These are phyloP conservation scores for Hyperoodon ampullatus DNA, from an alignment of 2,113 vertebrate genomes.

Conservation along the genomic window DNA sequence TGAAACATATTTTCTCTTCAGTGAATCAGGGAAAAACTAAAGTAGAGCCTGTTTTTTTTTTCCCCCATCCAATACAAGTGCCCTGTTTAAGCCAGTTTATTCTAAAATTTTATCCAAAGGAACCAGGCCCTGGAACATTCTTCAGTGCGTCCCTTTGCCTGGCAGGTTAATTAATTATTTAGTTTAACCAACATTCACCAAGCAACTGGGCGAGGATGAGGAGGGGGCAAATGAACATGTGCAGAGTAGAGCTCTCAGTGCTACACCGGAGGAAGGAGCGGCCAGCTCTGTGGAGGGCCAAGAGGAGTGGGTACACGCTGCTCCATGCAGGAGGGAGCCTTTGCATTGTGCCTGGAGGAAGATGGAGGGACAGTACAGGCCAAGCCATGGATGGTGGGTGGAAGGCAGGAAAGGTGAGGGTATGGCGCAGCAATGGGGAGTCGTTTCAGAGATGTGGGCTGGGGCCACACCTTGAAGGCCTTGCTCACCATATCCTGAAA, in stretches of 20 bases:
- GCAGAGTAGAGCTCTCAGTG: neutral
- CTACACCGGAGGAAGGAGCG: neutral
- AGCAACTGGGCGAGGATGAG: neutral
- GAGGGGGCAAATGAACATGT: neutral
- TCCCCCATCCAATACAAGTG: neutral
- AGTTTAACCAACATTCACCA: neutral
- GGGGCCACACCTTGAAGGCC: neutral
- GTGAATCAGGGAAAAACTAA: neutral
- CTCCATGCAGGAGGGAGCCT: rapidly evolving
- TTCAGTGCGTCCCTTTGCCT: neutral
- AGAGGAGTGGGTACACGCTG: neutral
- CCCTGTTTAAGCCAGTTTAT: neutral
- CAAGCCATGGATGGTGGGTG: neutral
- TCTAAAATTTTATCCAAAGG: neutral
- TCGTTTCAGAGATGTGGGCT: neutral
- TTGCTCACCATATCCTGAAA: neutral
- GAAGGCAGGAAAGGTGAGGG: neutral
- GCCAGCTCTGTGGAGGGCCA: neutral
- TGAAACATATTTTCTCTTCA: neutral
- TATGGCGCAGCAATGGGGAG: rapidly evolving
- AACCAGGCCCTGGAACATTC: neutral
- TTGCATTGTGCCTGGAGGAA: neutral
- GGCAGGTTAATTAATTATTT: neutral
- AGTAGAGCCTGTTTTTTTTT: neutral
- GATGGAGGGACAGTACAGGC: neutral